Evolutionary conservation across 2,888 invertebrate genomes (phyloP), one percentile per base, ranked within the genome.

Genomic region (Cremastinae sp.): DNA sequence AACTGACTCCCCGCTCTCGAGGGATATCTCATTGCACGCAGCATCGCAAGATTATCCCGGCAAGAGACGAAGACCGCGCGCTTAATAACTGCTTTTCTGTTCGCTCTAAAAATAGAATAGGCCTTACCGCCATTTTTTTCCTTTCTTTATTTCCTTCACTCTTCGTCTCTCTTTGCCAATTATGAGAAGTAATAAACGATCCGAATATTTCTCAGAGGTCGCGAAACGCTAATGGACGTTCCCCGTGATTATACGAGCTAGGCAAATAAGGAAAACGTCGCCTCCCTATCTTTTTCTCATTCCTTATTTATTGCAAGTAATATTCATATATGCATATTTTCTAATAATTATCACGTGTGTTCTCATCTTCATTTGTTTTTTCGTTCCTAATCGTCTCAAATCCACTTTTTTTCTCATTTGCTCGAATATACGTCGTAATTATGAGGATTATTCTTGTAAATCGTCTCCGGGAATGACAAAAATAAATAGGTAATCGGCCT

Each of bases 101-200:
- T 22, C 58, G 61, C 39, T 76, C 71, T 76, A 76, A 68, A 76
- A 76, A 76, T 76, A 76, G 74, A 74, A 69, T 64, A 28, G n/a
- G 7, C 28, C 51, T 66, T 58, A 39, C 39, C 47, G 49, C 64
- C 41, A 20, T 22, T 18, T 35, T n/a, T 16, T 16, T 14, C 51
- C 43, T 51, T 28, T 9, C 41, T 43, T 41, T n/a, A 5, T 51
- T 9, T 43, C 14, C 22, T 59, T 20, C 9, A 16, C 20, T 28
- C 56, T 49, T 18, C 41, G 22, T 9, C 7, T 47, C 8, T 28
- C 4, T 39, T 69, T 22, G 51, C 73, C 59, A 73, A 73, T 72
- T 65, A 72, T 35, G 41, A 39, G 28, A 22, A 4, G 51, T 43
- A 22, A 61, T 59, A 51, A 69, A 69, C 69, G 51, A 69, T 68